Percentiles rank a stretch among this genome's conserved stretches.
phyloP scores from a whole-genome alignment of 2,113 vertebrate genomes.

The Neoarius graeffei region DNA sequence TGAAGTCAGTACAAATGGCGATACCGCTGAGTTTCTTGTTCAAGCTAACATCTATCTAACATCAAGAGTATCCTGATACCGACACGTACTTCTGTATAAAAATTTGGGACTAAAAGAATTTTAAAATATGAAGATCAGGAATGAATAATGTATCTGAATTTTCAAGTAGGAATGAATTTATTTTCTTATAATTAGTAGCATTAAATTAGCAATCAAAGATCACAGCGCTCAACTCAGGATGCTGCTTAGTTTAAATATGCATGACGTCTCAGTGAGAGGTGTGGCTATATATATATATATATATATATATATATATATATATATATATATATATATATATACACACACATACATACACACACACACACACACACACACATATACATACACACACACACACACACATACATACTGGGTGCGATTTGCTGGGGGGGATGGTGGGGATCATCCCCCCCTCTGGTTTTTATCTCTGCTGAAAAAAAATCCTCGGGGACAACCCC shows the following conservation, averaged over 20 bases:
- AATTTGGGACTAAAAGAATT: background rate
- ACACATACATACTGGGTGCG: too few species aligned
- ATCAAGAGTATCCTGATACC: background rate
- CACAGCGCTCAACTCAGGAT: background rate
- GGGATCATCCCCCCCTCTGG: too few species aligned
- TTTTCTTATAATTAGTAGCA: background rate
- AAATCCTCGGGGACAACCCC: too few species aligned
- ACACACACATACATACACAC: too few species aligned
- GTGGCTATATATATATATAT: background rate
- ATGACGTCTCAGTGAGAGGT: background rate
- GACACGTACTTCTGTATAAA: background rate
- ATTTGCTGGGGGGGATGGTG: too few species aligned
- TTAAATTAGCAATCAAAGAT: background rate
- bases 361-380: background rate
- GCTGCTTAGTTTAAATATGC: background rate
- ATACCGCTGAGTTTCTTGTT: background rate
- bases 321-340: too few species aligned
- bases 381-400: too few species aligned
- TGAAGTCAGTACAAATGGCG: background rate
- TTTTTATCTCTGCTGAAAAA: too few species aligned
- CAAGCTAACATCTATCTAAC: background rate
- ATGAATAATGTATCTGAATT: background rate
- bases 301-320: too few species aligned
- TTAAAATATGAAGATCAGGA: background rate
- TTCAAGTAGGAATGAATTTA: background rate